phyloP scores from a whole-genome alignment of 2,113 vertebrate genomes.

The Mellivora capensis region DNA sequence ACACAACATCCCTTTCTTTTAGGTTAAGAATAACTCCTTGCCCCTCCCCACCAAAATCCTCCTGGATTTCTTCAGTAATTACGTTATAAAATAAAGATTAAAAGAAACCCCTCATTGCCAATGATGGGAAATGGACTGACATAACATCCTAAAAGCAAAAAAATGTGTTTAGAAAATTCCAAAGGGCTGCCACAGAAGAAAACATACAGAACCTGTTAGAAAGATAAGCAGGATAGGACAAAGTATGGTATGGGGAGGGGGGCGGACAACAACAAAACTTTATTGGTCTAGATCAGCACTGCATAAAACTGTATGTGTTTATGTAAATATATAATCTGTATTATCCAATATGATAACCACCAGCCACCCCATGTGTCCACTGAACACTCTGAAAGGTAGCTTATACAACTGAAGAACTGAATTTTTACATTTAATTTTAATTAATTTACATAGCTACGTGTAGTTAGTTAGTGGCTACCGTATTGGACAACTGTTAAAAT shows the following conservation, averaged over 20 bases:
- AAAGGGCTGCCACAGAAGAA: background rate
- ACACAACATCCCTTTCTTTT: background rate
- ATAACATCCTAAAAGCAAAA: background rate
- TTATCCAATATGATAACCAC: background rate
- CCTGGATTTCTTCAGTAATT: constrained; percentile 28
- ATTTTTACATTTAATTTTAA: background rate
- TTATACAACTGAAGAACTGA: background rate
- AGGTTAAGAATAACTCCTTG: background rate
- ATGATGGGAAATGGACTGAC: background rate
- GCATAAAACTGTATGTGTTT: background rate
- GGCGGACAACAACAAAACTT: too few species aligned
- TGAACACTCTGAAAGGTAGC: background rate
- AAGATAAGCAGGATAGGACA: background rate
- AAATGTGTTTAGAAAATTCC: background rate
- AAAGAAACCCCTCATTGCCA: background rate
- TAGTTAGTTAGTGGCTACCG: background rate
- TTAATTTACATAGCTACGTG: background rate
- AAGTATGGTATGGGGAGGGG: background rate
- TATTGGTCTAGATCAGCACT: background rate
- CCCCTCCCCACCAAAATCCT: background rate
- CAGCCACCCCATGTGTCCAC: background rate
- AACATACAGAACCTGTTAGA: background rate
- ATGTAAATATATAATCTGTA: background rate
- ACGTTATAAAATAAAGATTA: background rate
- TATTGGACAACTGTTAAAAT: background rate